Evolutionary conservation across 2,888 invertebrate species (phyloP), one percentile per base, ranked within the genome.

Genomic region (Drosophila nigricruria): DNA sequence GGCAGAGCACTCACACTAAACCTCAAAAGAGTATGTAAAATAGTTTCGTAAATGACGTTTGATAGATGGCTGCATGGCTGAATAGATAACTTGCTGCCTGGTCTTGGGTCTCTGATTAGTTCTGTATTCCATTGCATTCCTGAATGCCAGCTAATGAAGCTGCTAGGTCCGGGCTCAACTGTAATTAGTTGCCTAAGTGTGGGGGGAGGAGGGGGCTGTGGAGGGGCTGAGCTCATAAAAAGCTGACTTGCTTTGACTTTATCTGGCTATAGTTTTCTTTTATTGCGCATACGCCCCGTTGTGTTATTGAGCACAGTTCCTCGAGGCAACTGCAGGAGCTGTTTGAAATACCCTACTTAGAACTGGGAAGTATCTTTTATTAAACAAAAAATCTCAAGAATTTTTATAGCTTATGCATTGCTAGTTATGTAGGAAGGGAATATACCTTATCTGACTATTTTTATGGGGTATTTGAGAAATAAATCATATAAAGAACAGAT

Each of bases 261-360:
- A 77, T 81, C 70, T 63, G 63, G 61, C 18, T 12, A 14, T n/a
- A 36, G 52, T 66, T 40, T 45, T 9, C n/a, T 43, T 75, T 70
- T 75, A 81, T 81, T 77, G 63, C 71, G 71, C 60, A 85, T 82
- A 73, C 82, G 85, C 70, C 81, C 79, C 79, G 69, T 77, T 58
- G 81, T 47, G 63, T 60, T 56, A 67, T 68, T 56, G 65, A 58
- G 66, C 54, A 76, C 84, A 80, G 43, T 60, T 56, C 67, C 70
- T 47, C 8, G 43, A 60, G 73, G 66, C 79, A 50, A 20, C 49
- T 8, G 27, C 47, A n/a, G 47, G n/a, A 47, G 27, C n/a, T 27
- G 16, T 16, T 5, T 18, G 27, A 27, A n/a, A n/a, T n/a, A 5
- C 27, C 5, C 27, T 5, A 6, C 10, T n/a, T 10, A 27, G 4